Conservation (phyloP, 2,113 vertebrate species). For the Micronycteris hirsuta region DNA sequence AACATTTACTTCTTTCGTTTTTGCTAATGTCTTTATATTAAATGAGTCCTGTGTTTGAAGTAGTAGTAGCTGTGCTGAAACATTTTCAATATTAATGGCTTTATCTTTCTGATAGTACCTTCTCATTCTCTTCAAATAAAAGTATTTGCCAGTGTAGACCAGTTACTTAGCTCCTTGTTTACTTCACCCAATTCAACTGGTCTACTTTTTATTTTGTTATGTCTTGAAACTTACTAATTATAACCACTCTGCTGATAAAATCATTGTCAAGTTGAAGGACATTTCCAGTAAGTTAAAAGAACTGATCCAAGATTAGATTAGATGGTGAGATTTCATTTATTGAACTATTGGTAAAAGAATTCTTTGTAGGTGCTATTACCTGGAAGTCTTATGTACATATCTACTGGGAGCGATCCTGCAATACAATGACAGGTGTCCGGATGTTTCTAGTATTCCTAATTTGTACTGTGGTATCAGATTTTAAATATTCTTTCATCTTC, state of each 20-base stretch:
- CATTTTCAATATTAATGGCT: background rate
- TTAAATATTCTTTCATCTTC: background rate
- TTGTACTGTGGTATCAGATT: background rate
- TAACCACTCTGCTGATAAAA: conserved; percentile 6
- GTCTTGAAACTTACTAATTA: conserved; percentile 21
- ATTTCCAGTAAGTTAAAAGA: background rate
- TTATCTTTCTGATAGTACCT: conserved; percentile 9
- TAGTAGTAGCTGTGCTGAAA: background rate
- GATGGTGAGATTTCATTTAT: background rate
- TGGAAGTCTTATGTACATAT: background rate
- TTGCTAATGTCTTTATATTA: background rate
- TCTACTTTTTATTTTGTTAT: conserved; percentile 15
- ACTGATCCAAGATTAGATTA: background rate
- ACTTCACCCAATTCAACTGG: background rate
- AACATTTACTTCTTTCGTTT: background rate
- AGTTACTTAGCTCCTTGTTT: conserved; percentile 39
- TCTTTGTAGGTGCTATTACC: background rate
- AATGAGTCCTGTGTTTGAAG: background rate
- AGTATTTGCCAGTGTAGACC: background rate
- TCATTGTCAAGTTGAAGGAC: background rate
- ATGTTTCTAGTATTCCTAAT: background rate
- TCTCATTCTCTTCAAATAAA: conserved; percentile 13
- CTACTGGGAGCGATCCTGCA: background rate
- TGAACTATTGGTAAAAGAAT: background rate
- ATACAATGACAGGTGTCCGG: background rate